A percentile compares a stretch with the other conserved stretches of the same genome.
Conservation (phyloP, 2,797 vertebrate genomes). For the Gorsachius magnificus region DNA sequence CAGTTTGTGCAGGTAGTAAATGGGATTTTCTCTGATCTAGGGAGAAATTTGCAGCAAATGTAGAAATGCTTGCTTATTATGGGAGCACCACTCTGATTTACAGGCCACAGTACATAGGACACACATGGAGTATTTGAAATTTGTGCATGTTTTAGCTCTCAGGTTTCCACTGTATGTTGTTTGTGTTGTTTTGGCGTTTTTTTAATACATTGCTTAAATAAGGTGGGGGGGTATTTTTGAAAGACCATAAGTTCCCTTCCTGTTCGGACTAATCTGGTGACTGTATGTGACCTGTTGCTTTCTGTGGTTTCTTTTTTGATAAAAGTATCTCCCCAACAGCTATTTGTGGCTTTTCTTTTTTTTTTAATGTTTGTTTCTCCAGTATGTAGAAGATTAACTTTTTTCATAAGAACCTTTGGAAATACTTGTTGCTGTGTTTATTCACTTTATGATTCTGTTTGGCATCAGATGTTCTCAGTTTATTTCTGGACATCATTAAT, state of each 20-base stretch:
- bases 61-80: background rate
- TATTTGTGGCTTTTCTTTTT: background rate
- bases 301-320: background rate
- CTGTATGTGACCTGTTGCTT: background rate
- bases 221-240: background rate
- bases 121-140: background rate
- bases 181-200: background rate
- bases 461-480: background rate
- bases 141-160: background rate
- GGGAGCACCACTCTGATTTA: background rate
- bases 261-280: background rate
- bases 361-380: background rate
- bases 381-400: background rate
- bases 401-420: background rate
- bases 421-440: background rate
- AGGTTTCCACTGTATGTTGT: background rate
- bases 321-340: background rate
- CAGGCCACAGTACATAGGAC: background rate
- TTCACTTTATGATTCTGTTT: background rate
- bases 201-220: background rate
- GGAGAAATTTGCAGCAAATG: background rate
- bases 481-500: background rate
- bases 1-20: background rate
- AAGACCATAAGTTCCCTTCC: background rate
- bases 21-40: background rate